phyloP scores from a whole-genome alignment of 2,888 invertebrate genomes.

The Agonum fuliginosum region DNA sequence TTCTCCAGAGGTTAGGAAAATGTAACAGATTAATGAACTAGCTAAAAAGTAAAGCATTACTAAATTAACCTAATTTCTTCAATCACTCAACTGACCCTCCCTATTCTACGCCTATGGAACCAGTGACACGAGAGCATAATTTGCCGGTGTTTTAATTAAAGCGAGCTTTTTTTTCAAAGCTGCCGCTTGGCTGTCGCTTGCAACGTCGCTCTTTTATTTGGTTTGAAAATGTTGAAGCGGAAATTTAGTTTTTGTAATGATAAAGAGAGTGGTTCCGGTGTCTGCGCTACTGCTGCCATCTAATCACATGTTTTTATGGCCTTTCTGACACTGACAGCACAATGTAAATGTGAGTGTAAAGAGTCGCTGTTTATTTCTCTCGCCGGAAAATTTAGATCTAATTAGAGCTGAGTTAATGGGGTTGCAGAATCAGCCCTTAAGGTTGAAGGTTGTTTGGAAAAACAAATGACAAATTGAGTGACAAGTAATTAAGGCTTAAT shows the following conservation, averaged over 20 bases:
- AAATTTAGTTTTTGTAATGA: conserved; percentile 39
- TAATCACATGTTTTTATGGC: background rate
- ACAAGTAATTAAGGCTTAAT: no score
- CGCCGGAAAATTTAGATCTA: background rate
- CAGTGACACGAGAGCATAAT: background rate
- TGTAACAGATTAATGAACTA: no score
- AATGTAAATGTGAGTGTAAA: no score
- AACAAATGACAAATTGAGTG: no score
- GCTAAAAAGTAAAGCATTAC: no score
- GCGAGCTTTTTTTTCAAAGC: background rate
- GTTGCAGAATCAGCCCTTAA: no score
- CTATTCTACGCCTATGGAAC: no score
- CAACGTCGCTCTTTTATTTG: background rate
- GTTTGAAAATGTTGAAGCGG: conserved; percentile 18
- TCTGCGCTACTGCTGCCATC: background rate
- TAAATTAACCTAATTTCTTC: no score
- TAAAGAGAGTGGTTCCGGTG: background rate
- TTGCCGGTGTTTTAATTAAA: conserved; percentile 22
- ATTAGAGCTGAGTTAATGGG: conserved; percentile 5
- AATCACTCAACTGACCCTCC: no score
- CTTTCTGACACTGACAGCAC: conserved; percentile 8
- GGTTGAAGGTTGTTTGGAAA: no score
- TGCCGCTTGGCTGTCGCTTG: conserved; percentile 1
- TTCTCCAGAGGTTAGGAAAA: no score
- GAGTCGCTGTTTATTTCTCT: conserved; percentile 10